A percentile compares a stretch with the other conserved stretches of the same genome.
Conservation (phyloP, 2,888 invertebrate genomes). For the Glaucopsyche alexis region DNA sequence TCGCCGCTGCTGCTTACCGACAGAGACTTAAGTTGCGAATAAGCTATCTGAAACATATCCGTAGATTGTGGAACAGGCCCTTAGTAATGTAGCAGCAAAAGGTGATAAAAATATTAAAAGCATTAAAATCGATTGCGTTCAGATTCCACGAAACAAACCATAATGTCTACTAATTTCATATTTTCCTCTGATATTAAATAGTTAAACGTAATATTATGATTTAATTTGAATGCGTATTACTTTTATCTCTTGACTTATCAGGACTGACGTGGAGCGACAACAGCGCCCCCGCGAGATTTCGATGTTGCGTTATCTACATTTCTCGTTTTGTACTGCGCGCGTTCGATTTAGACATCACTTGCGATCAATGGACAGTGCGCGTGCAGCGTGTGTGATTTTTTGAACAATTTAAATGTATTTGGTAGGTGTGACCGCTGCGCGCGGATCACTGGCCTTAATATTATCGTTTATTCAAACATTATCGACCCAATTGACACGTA, state of each 20-base stretch:
- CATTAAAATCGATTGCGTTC: neutral
- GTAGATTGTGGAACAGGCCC: too few species aligned
- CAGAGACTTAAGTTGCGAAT: too few species aligned
- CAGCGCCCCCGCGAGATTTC: slow-evolving; percentile 47
- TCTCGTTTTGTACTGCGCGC: neutral
- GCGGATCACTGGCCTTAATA: slow-evolving; percentile 57
- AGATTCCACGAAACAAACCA: neutral
- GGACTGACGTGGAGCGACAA: slow-evolving; percentile 47
- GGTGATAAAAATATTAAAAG: too few species aligned
- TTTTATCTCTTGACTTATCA: slow-evolving; percentile 54
- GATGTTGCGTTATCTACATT: slow-evolving; percentile 44
- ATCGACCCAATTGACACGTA: slow-evolving; percentile 52
- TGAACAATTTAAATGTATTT: slow-evolving; percentile 40
- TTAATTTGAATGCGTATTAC: slow-evolving; percentile 22
- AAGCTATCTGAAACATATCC: too few species aligned
- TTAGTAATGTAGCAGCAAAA: too few species aligned
- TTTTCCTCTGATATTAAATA: neutral
- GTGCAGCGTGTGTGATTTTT: slow-evolving; percentile 40
- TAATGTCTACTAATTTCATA: neutral
- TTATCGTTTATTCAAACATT: slow-evolving; percentile 55
- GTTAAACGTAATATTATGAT: slow-evolving; percentile 5
- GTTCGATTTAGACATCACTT: slow-evolving; percentile 37
- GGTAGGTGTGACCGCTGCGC: slow-evolving; percentile 46
- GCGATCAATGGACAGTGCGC: slow-evolving; percentile 43
- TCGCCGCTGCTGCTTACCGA: too few species aligned